Conservation (phyloP, 2,888 invertebrate genomes). For the Brachyptera risi region DNA sequence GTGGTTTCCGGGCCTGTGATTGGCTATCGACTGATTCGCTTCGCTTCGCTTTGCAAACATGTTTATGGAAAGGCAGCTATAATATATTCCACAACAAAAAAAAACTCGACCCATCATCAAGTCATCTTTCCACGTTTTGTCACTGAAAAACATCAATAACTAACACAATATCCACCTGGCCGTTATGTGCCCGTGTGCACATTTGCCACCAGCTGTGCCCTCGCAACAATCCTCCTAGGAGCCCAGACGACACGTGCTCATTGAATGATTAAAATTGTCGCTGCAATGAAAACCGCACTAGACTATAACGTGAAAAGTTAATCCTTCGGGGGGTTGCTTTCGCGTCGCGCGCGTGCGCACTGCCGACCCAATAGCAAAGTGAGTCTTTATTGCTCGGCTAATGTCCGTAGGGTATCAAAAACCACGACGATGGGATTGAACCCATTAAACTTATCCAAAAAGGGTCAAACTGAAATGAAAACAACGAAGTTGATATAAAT, state of each 20-base stretch:
- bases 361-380: neutral
- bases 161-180: too few species aligned
- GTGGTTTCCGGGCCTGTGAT: too few species aligned
- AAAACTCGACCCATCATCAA: too few species aligned
- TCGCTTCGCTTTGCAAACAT: too few species aligned
- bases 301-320: neutral
- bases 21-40: too few species aligned
- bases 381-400: constrained; percentile 5
- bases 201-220: too few species aligned
- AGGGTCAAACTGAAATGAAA: constrained; percentile 6
- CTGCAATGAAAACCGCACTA: neutral
- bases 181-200: too few species aligned
- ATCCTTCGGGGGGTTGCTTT: too few species aligned
- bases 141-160: too few species aligned
- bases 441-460: constrained; percentile 1
- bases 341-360: neutral
- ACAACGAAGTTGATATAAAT: constrained; percentile 19
- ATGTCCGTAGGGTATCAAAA: constrained; percentile 4
- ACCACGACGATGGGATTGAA: neutral
- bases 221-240: neutral
- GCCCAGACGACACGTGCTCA: constrained; percentile 1
- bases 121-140: too few species aligned
- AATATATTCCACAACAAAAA: too few species aligned
- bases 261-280: constrained; percentile 5
- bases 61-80: too few species aligned